Evolutionary conservation across 2,888 invertebrate species (phyloP), one percentile per base, ranked within the genome.

Genomic region (Orthosia gothica): DNA sequence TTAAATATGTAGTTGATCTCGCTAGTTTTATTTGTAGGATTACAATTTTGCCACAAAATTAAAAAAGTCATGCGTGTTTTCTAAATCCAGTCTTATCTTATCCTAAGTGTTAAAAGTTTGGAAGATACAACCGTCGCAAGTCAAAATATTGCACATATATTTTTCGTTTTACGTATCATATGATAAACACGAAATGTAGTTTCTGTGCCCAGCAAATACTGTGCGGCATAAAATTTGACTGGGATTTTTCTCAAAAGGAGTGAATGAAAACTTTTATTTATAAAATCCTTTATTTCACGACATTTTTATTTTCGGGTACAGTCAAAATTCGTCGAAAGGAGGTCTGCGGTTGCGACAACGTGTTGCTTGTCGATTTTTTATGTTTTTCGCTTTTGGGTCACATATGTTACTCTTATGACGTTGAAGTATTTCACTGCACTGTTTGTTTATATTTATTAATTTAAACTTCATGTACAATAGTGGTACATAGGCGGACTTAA

Each of bases 281-380:
- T 40, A 76, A 63, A 59, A 13, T 32, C 16, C 69, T 67, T 62
- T 65, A 61, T 65, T 72, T 52, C 49, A 58, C 16, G 52, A 52
- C 16, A 26, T 59, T 71, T 81, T 81, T 70, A 58, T 68, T 58
- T 81, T 59, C 57, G 20, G 20, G 78, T 49, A 61, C n/a, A 63
- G 69, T 64, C 47, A 59, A 63, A 69, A 67, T 63, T 49, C 15
- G 61, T 54, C 16, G 57, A 58, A 68, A 66, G 59, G n/a, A 52
- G 68, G 26, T 58, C 26, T n/a, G 62, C 50, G 68, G 71, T 76
- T 52, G 69, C 69, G 55, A 64, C 59, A 70, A 61, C 67, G 64
- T 78, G 81, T 81, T 78, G 74, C 74, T 54, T 74, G 74, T 67
- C 59, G 65, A 65, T 69, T 68, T 70, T 79, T 75, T 57, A 47